Evolutionary conservation across 1,140 invertebrate species (phyloP).

Genomic region (Aleiodes sp.): DNA sequence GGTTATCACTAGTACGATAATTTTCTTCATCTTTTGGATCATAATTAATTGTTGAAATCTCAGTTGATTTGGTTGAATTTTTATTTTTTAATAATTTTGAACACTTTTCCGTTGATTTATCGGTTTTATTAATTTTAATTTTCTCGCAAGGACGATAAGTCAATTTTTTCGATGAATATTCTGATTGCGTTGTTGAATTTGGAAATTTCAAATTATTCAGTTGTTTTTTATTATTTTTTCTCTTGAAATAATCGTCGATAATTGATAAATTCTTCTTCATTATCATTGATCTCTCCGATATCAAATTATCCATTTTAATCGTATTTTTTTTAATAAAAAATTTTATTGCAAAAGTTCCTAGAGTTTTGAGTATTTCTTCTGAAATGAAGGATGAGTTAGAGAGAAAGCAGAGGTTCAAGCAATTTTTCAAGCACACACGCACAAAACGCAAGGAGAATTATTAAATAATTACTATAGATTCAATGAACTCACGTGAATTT

Average conservation of each 20-base stretch:
- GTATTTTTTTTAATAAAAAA: neutral
- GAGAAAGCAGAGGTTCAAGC: no score
- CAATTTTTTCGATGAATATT: neutral
- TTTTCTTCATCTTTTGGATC: no score
- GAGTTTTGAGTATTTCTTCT: no score
- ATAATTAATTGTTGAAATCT: neutral
- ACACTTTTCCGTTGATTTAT: neutral
- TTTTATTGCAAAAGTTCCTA: no score
- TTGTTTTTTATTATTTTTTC: neutral
- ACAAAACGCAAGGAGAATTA: no score
- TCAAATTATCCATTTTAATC: neutral
- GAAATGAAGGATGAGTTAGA: no score
- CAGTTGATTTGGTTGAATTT: neutral
- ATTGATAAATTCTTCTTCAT: neutral
- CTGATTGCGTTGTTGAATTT: neutral
- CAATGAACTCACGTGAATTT: no score
- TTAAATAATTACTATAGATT: no score
- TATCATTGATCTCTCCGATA: neutral
- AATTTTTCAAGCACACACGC: no score
- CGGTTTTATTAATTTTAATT: neutral
- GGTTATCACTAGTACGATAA: no score
- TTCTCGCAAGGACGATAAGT: neutral
- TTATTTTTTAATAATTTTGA: neutral
- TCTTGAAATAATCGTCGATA: neutral
- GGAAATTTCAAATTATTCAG: slow-evolving; percentile 4